A percentile compares a stretch with the other conserved stretches of the same genome.
phyloP scores from a whole-genome alignment of 2,888 invertebrate genomes.

The Escarpia spicata region DNA sequence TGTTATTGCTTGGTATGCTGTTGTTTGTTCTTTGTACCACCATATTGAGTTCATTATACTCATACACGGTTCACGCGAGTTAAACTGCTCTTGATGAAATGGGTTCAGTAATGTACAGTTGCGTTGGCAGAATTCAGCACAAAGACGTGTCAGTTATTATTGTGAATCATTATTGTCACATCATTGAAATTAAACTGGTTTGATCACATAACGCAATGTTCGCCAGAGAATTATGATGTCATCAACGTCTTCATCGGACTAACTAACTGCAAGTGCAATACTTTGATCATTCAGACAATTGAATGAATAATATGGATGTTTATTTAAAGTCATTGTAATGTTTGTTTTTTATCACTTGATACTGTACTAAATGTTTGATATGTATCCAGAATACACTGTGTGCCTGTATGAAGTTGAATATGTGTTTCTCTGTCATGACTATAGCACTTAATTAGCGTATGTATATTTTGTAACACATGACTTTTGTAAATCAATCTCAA shows the following conservation, averaged over 20 bases:
- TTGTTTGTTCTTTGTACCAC: neutral
- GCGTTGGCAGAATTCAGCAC: neutral
- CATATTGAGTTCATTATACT: neutral
- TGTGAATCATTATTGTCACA: neutral
- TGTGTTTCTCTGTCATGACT: neutral
- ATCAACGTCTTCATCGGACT: neutral
- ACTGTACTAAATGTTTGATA: neutral
- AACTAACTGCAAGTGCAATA: neutral
- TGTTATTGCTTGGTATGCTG: neutral
- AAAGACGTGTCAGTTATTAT: too few relatives aligned
- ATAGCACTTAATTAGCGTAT: neutral
- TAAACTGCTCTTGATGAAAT: neutral
- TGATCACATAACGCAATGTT: neutral
- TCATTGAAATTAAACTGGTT: neutral
- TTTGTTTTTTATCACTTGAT: neutral
- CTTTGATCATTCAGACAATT: neutral
- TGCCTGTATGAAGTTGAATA: neutral
- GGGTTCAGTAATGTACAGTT: neutral
- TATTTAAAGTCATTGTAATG: neutral
- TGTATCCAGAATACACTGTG: neutral
- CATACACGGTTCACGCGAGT: neutral
- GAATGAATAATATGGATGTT: neutral
- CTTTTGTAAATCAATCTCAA: neutral
- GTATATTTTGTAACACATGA: neutral
- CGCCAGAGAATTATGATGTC: neutral